Evolutionary conservation across 2,797 vertebrate genomes (phyloP), one percentile per base, ranked within the genome.

Genomic region (Tadarida brasiliensis): DNA sequence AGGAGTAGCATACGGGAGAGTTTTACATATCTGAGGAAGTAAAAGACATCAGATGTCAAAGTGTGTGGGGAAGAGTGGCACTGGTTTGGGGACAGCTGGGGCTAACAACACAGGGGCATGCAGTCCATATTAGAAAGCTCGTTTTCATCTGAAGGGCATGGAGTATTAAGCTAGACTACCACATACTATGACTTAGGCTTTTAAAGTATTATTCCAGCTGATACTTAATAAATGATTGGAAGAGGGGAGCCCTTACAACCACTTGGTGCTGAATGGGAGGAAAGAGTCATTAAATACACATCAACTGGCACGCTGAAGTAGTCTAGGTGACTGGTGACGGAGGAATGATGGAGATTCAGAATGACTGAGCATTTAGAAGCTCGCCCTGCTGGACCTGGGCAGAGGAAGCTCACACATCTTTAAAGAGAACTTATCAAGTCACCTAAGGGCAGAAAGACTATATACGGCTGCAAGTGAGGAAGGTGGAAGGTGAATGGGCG

Each of bases 81-180:
- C 20, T 30, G 26, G 33, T 4, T 7, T 7, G 35, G 49, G 16
- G 47, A 44, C 49, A 16, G 56, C 33, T 10, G 33, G 28, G 39
- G 16, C 28, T 1, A 6, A 7, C 11, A 8, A 17, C 1, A 30
- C 51, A 22, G 33, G 54, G 35, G 11, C 12, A 2, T 0, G 4
- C 4, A 7, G 26, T 30, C 44, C 54, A 11, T 11, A 39, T 1
- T 30, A n/a, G 24, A 68, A 90, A 24, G 33, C 4, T 44, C 22
- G 26, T 14, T 68, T 71, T 61, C 8, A 70, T n/a, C 35, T 11
- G 17, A 28, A 54, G 15, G 35, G 51, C 4, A 63, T 10, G 9
- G n/a, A 81, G 11, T 44, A 57, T 49, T 35, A 77, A 54, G 16
- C 33, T 26, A 33, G 9, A 73, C 47, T 19, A 30, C 57, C 20